Percentiles rank a stretch among this genome's conserved stretches.
phyloP scores from a whole-genome alignment of 2,797 vertebrate species.

The Bradypodion pumilum region DNA sequence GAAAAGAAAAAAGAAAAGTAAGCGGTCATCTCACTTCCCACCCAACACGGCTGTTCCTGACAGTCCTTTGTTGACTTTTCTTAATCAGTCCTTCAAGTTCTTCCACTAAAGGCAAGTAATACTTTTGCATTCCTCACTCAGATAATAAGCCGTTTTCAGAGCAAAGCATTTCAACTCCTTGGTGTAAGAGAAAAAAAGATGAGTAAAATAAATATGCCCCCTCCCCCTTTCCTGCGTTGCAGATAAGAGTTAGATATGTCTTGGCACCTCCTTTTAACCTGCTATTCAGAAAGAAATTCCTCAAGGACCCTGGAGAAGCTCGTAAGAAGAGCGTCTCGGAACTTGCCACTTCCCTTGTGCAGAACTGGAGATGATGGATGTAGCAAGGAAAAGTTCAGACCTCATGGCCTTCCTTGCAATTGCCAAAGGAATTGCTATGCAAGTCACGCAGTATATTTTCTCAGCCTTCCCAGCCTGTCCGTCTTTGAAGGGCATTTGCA shows the following conservation, averaged over 20 bases:
- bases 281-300: constrained; percentile 48
- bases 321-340: constrained; percentile 40
- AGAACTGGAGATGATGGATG: constrained; percentile 26
- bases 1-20: too few species aligned
- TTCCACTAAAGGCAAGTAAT: constrained; percentile 20
- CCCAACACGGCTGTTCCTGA: constrained; percentile 25
- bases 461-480: constrained; percentile 34
- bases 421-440: constrained; percentile 12
- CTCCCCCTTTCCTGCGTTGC: constrained; percentile 45
- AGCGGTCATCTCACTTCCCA: background rate
- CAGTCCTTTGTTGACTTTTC: constrained; percentile 6
- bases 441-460: constrained; percentile 48
- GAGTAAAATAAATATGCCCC: constrained; percentile 17
- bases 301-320: constrained; percentile 12
- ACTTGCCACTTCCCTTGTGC: constrained; percentile 45
- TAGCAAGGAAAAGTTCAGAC: constrained; percentile 49
- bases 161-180: constrained; percentile 49
- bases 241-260: constrained; percentile 51
- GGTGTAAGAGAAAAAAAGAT: constrained; percentile 37
- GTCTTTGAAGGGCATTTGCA: constrained; percentile 30
- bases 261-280: constrained; percentile 50
- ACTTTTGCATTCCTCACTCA: constrained; percentile 38
- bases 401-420: constrained; percentile 46
- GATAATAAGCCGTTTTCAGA: constrained; percentile 48
- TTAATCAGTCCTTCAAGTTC: constrained; percentile 55